These are phyloP conservation scores for Eurois occulta DNA, from an alignment of 2,888 invertebrate species.

Conservation along the genomic window DNA sequence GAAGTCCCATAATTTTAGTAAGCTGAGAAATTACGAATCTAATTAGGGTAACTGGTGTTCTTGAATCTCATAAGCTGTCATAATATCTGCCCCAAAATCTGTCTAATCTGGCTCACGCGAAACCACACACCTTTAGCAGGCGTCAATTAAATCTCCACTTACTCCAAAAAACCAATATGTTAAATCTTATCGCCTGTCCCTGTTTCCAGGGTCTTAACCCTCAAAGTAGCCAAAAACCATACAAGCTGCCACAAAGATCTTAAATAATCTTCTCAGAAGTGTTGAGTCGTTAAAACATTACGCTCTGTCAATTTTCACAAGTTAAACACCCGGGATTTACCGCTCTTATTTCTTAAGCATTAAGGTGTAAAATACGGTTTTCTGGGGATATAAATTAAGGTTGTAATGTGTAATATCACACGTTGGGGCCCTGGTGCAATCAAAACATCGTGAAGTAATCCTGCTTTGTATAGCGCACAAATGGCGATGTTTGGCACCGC, in stretches of 20 bases:
- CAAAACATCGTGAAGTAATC: constrained; percentile 86
- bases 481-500: constrained; percentile 75
- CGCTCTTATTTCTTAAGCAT: constrained; percentile 38
- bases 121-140: constrained; percentile 23
- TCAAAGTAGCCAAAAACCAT: constrained; percentile 65
- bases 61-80: neutral
- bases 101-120: constrained; percentile 10
- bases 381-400: neutral
- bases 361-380: constrained; percentile 63
- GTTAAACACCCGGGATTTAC: neutral
- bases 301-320: constrained; percentile 78
- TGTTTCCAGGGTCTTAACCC: constrained; percentile 64
- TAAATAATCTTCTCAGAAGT: constrained; percentile 77
- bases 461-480: constrained; percentile 79
- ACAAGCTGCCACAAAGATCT: constrained; percentile 64
- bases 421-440: constrained; percentile 78
- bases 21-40: neutral
- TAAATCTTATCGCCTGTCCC: constrained; percentile 54
- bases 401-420: constrained; percentile 66
- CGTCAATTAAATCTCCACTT: constrained; percentile 46
- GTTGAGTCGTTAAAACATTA: constrained; percentile 83
- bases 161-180: constrained; percentile 45
- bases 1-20: neutral
- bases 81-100: neutral
- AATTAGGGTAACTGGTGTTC: neutral